Evolutionary conservation across 2,113 vertebrate genomes (phyloP).

Genomic region (Rynchops niger): DNA sequence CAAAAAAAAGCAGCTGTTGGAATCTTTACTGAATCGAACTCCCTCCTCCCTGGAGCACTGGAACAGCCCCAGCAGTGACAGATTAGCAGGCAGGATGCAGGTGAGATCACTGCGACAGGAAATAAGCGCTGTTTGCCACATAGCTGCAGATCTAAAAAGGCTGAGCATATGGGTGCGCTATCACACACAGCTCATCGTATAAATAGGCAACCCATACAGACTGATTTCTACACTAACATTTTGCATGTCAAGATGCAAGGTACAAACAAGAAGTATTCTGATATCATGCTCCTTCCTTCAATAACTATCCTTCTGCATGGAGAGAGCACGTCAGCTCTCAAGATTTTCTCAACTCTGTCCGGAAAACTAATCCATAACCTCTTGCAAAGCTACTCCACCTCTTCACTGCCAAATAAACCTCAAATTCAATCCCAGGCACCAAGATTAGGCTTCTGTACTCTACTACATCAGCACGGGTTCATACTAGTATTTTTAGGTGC

Average conservation of each 20-base stretch:
- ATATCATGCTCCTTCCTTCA: background rate
- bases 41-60: background rate
- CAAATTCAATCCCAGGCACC: background rate
- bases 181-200: background rate
- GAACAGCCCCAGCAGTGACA: background rate
- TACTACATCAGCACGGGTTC: background rate
- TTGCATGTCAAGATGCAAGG: background rate
- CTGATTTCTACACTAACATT: background rate
- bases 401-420: background rate
- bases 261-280: background rate
- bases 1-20: background rate
- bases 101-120: conserved; percentile 33
- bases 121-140: conserved; percentile 3
- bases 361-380: background rate
- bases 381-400: background rate
- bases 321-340: background rate
- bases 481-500: background rate
- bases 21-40: background rate
- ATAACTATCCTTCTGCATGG: background rate
- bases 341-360: background rate
- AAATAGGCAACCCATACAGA: background rate
- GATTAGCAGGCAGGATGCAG: conserved; percentile 48
- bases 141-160: background rate
- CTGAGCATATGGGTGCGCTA: background rate
- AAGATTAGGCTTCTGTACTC: background rate